Percentiles rank a stretch among this genome's conserved stretches.
These are phyloP conservation scores for Dolichallabes microphthalmus DNA, from an alignment of 2,113 vertebrate genomes.

Conservation along the genomic window DNA sequence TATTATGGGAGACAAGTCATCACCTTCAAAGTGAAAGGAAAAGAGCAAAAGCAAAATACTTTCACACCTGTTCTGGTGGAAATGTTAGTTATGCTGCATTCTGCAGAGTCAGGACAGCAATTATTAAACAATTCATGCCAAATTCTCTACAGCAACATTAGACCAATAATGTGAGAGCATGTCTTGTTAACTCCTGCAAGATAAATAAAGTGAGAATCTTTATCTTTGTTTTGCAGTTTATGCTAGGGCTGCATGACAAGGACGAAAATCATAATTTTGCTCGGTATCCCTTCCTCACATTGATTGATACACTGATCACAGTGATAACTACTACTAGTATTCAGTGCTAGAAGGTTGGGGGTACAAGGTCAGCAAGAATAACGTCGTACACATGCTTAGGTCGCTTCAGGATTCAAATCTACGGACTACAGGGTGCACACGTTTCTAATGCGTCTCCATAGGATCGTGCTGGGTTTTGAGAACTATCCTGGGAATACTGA, in stretches of 20 bases:
- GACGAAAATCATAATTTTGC: background rate
- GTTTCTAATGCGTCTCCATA: background rate
- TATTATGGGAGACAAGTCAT: too few relatives aligned
- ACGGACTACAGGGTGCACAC: background rate
- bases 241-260: background rate
- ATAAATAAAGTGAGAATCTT: background rate
- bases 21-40: background rate
- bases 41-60: background rate
- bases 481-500: background rate
- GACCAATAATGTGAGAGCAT: background rate
- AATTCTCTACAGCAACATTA: background rate
- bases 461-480: background rate
- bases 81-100: background rate
- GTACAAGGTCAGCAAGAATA: background rate
- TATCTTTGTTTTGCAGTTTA: background rate
- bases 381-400: background rate
- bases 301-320: too few relatives aligned
- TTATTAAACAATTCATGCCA: background rate
- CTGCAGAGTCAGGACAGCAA: background rate
- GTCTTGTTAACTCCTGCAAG: background rate
- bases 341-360: background rate
- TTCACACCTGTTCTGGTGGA: background rate
- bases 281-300: background rate
- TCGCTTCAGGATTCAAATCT: background rate
- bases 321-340: background rate